These are phyloP conservation scores for Rhabdornis inornatus DNA, from an alignment of 2,113 vertebrate species.

Conservation along the genomic window DNA sequence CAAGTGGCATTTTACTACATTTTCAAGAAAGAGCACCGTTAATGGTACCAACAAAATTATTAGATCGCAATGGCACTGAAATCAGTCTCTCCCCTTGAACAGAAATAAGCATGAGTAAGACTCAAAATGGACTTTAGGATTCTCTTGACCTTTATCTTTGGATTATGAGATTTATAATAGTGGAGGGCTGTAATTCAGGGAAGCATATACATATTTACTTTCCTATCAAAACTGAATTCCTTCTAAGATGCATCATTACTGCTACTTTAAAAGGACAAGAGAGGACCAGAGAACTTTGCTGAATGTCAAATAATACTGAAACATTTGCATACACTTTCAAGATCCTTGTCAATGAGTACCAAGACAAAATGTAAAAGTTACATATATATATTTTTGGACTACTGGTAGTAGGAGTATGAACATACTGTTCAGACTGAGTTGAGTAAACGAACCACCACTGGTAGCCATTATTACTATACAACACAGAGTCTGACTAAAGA, in stretches of 20 bases:
- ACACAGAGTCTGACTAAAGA: neutral
- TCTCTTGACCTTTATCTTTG: slow-evolving; percentile 36
- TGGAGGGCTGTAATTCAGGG: neutral
- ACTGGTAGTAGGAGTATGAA: neutral
- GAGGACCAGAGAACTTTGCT: neutral
- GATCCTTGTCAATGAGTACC: neutral
- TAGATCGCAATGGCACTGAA: neutral
- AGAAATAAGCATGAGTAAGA: neutral
- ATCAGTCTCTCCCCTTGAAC: neutral
- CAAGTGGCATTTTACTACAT: neutral
- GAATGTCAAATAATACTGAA: neutral
- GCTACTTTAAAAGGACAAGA: neutral
- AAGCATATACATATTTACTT: neutral
- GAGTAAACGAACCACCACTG: neutral
- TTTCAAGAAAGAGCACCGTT: neutral
- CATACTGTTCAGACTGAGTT: accelerated
- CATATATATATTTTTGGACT: neutral
- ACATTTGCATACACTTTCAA: neutral
- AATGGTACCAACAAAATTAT: neutral
- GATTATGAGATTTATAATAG: slow-evolving; percentile 49
- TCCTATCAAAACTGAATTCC: neutral
- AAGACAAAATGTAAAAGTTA: neutral
- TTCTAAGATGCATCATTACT: neutral
- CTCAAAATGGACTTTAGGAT: slow-evolving; percentile 1
- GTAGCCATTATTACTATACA: neutral